Percentiles rank a stretch among this genome's conserved stretches.
Evolutionary conservation across 2,888 invertebrate species (phyloP).

Genomic region (Syrphus vitripennis): DNA sequence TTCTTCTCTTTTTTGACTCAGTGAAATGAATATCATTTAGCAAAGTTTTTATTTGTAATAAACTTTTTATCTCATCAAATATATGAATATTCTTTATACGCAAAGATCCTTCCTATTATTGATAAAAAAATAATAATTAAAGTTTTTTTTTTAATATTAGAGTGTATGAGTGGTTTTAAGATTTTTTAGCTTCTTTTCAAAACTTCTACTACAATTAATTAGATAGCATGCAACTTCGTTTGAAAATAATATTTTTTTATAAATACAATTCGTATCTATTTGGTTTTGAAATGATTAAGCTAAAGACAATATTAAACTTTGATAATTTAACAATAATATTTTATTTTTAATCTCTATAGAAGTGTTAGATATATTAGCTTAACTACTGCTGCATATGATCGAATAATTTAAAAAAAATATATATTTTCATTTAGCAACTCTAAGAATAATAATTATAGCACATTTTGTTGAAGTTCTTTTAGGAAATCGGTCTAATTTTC

Average conservation of each 20-base stretch:
- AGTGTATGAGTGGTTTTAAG: conserved; percentile 63
- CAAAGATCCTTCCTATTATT: background rate
- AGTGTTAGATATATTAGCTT: conserved; percentile 49
- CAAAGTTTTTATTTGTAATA: background rate
- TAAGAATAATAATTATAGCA: conserved; percentile 18
- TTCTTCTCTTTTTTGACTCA: conserved; percentile 50
- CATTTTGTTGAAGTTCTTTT: conserved; percentile 12
- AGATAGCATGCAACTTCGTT: conserved; percentile 49
- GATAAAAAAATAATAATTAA: no score
- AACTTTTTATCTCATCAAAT: conserved; percentile 4
- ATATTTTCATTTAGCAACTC: conserved; percentile 16
- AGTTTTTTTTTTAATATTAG: background rate
- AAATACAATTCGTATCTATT: conserved; percentile 22
- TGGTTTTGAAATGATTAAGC: background rate
- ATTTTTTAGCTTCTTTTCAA: conserved; percentile 34
- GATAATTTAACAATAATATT: conserved; percentile 15
- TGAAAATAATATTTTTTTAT: background rate
- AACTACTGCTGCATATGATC: conserved; percentile 30
- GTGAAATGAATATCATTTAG: conserved; percentile 66
- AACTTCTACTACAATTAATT: conserved; percentile 24
- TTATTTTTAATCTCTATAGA: conserved; percentile 29
- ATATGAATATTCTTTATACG: background rate
- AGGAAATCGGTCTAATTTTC: background rate
- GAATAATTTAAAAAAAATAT: conserved; percentile 10
- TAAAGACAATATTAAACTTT: background rate